Conservation (phyloP, 2,113 vertebrate genomes). For the Anser brachyrhynchus region DNA sequence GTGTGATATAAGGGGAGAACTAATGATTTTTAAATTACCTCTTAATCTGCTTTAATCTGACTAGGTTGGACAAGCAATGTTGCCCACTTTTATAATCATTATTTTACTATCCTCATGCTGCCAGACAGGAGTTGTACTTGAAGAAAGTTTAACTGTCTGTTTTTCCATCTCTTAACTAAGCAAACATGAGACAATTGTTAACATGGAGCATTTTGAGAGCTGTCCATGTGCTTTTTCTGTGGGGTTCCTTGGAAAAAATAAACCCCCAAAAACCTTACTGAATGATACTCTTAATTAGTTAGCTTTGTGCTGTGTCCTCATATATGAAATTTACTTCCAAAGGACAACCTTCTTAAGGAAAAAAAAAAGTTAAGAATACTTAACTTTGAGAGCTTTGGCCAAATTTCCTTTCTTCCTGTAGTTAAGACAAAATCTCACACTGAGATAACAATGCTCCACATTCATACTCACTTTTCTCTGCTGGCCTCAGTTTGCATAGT, state of each 20-base stretch:
- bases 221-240: neutral
- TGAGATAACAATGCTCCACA: neutral
- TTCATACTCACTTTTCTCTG: neutral
- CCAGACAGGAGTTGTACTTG: neutral
- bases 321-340: neutral
- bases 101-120: neutral
- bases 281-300: neutral
- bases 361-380: neutral
- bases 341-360: neutral
- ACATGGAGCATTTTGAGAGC: neutral
- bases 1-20: neutral
- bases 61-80: neutral
- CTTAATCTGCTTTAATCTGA: neutral
- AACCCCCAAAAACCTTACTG: neutral
- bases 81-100: neutral
- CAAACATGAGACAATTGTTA: neutral
- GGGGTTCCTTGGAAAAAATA: neutral
- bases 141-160: neutral
- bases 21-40: neutral
- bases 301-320: neutral
- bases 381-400: neutral
- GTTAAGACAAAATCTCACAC: neutral
- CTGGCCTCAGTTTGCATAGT: neutral
- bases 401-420: neutral
- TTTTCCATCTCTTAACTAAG: neutral